A percentile compares a stretch with the other conserved stretches of the same genome.
Evolutionary conservation across 2,888 invertebrate species (phyloP).

Genomic region (Amiota communis): DNA sequence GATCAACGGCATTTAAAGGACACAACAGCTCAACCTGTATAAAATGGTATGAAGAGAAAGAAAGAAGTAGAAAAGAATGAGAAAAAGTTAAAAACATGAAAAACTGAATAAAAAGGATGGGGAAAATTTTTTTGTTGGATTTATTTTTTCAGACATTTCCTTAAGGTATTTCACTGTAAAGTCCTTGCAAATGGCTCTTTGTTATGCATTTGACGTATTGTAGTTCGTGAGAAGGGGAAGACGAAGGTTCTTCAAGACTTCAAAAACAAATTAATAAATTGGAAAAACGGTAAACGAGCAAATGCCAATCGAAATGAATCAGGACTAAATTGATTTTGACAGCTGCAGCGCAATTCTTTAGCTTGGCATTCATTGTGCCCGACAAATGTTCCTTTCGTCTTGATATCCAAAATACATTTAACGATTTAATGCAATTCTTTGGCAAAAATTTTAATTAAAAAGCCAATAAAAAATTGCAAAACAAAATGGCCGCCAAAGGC

Average conservation of each 20-base stretch:
- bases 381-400: too few species aligned
- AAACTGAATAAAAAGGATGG: neutral
- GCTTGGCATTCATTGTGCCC: neutral
- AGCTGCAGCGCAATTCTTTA: conserved; percentile 35
- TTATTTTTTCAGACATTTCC: neutral
- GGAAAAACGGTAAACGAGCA: conserved; percentile 34
- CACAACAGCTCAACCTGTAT: conserved; percentile 72
- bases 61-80: conserved; percentile 25
- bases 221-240: neutral
- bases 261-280: conserved; percentile 47
- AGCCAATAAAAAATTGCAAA: conserved; percentile 29
- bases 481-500: conserved; percentile 21
- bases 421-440: conserved; percentile 53
- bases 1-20: conserved; percentile 72
- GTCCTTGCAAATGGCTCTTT: too few species aligned
- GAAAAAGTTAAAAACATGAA: conserved; percentile 20
- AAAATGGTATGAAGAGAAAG: neutral
- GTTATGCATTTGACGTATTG: too few species aligned
- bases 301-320: conserved; percentile 25
- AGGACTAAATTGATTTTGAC: conserved; percentile 57
- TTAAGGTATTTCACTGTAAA: too few species aligned
- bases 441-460: conserved; percentile 50
- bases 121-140: too few species aligned
- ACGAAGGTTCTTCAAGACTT: neutral
- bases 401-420: conserved; percentile 36